Evolutionary conservation across 2,113 vertebrate genomes (phyloP).

Genomic region (Boulengeromyrus knoepffleri): DNA sequence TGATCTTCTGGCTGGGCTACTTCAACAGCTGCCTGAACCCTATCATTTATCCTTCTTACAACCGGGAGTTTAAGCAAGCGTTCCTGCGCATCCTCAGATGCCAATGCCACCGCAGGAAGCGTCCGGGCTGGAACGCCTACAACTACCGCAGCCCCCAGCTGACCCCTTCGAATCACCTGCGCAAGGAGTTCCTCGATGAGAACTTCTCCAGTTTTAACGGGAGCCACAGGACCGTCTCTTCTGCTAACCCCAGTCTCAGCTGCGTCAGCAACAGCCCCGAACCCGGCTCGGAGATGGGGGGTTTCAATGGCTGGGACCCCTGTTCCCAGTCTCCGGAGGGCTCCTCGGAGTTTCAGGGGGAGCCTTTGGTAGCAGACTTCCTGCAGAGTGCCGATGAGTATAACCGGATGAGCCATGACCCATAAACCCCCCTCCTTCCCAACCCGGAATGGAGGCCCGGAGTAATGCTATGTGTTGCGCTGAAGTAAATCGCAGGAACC

Average conservation of each 20-base stretch:
- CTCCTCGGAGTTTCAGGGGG: conserved; percentile 42
- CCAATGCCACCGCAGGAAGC: conserved; percentile 75
- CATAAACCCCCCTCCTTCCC: conserved; percentile 41
- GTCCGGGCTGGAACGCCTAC: conserved; percentile 71
- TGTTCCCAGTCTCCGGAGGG: conserved; percentile 56
- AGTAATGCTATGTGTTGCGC: conserved; percentile 14
- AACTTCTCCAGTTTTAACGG: conserved; percentile 76
- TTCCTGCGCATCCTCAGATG: conserved; percentile 85
- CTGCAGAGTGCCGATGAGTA: neutral
- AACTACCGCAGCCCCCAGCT: conserved; percentile 78
- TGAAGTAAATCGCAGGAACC: conserved; percentile 28
- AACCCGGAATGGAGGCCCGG: conserved; percentile 30
- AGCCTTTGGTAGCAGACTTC: conserved; percentile 19
- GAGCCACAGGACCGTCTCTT: conserved; percentile 78
- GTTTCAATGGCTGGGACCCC: conserved; percentile 61
- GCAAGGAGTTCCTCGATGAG: conserved; percentile 65
- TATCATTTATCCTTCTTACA: conserved; percentile 95
- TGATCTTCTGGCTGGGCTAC: conserved; percentile 97
- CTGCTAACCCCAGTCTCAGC: conserved; percentile 62
- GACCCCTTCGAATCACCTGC: conserved; percentile 67
- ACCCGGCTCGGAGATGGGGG: conserved; percentile 58
- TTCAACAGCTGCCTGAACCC: conserved; percentile 98
- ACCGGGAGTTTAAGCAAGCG: conserved; percentile 93
- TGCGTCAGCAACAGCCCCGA: conserved; percentile 60
- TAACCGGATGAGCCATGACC: conserved; percentile 9